Evolutionary conservation across 2,113 vertebrate species (phyloP).

Genomic region (Menura novaehollandiae): DNA sequence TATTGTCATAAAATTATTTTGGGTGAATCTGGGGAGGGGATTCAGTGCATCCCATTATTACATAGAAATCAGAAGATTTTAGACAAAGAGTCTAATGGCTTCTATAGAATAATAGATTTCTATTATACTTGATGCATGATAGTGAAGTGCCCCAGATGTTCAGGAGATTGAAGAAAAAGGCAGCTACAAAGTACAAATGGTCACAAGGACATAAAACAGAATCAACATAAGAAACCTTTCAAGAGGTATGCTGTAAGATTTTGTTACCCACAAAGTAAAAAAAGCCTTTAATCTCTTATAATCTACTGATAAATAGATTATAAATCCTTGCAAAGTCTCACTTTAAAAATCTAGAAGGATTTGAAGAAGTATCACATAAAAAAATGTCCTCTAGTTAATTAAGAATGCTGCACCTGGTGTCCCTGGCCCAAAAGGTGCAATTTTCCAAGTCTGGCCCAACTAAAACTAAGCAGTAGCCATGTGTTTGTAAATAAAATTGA

Average conservation of each 20-base stretch:
- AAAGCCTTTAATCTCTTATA: background rate
- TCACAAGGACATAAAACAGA: background rate
- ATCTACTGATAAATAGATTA: background rate
- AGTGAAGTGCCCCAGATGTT: fast-evolving
- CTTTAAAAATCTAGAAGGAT: background rate
- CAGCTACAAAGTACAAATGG: background rate
- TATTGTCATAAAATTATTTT: background rate
- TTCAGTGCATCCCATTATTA: background rate
- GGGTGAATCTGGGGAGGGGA: background rate
- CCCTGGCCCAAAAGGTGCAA: background rate
- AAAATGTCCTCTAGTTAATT: background rate
- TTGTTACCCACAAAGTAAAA: background rate
- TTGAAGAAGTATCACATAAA: background rate
- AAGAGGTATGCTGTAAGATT: background rate
- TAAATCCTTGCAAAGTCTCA: background rate
- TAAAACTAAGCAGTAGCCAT: background rate
- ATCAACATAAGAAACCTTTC: background rate
- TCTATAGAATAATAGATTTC: too few relatives aligned
- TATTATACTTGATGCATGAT: background rate
- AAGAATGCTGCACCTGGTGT: background rate
- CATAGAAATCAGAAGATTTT: background rate
- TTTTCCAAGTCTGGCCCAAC: background rate
- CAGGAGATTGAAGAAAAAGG: background rate
- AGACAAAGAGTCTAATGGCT: background rate
- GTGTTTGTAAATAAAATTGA: background rate